Base-by-base conservation (phyloP, 2,888 invertebrate genomes). In the Mallateleia sp. region DNA sequence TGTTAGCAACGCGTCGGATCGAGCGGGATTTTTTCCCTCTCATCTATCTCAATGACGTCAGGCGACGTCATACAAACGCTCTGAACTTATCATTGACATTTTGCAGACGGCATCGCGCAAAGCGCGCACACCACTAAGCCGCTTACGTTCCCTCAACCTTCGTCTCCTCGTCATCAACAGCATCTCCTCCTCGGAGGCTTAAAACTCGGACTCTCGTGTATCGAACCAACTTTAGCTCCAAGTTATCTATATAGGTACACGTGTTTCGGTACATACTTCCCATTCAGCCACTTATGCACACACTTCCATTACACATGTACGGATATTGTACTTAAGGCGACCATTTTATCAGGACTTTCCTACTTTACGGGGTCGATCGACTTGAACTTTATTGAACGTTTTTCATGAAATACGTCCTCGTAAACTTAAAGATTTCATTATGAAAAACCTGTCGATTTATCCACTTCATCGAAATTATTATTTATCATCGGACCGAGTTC, bases 61-160 rank as follows among this genome's bases (percentile, higher is more conserved):
- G 32, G 32, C 47, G 58, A 64, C 82, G 69, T 77, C 83, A 87
- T 83, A 54, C 75, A 72, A 80, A 56, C 74, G 60, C 34, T 60
- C 56, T 34, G 72, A 87, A 82, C 71, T 83, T 83, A 83, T 87
- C 87, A 83, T 82, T 79, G 82, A 79, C 87, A 79, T 79, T 87
- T 82, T 58, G 60, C 89, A 86, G 66, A 64, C 89, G 88, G 87
- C 90, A 89, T 85, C 88, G 88, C 72, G 88, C 75, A 67, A 74
- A 87, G 90, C 88, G 89, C 84, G 88, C 85, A 66, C 74, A 88
- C 90, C 89, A 88, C 78, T 92, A 91, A 92, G 92, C 91, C 78
- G 92, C 92, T 92, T 92, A 92, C 85, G 66, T 32, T 58, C 32
- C 72, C 78, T 54, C 82, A 74, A 58, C 67, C 87, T 82, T 83